Percentiles rank a stretch among this genome's conserved stretches.
These are phyloP conservation scores for Drosophila melanica DNA, from an alignment of 1,140 invertebrate genomes.

Conservation along the genomic window DNA sequence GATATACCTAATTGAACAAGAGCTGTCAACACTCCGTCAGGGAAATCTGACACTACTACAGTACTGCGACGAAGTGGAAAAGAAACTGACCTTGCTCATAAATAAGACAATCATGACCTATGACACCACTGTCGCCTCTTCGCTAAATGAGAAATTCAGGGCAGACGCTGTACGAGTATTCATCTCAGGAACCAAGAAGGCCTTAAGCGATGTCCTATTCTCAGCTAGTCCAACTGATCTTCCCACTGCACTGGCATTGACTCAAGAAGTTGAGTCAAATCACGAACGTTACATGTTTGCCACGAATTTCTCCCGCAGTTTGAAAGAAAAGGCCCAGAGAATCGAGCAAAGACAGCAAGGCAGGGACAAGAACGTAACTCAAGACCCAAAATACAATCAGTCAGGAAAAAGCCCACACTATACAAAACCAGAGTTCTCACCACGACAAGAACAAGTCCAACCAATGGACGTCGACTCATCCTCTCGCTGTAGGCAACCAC, in stretches of 20 bases:
- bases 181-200: background rate
- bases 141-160: conserved; percentile 24
- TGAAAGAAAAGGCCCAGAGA: background rate
- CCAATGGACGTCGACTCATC: background rate
- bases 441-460: background rate
- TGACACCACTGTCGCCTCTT: conserved; percentile 15
- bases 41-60: conserved; percentile 11
- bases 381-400: background rate
- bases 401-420: background rate
- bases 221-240: background rate
- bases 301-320: conserved; percentile 10
- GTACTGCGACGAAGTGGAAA: conserved; percentile 8
- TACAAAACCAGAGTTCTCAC: background rate
- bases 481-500: background rate
- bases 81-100: conserved; percentile 32
- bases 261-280: conserved; percentile 2
- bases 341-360: background rate
- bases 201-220: background rate
- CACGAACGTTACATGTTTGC: conserved; percentile 7
- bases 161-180: background rate
- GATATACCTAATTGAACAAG: conserved; percentile 11
- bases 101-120: conserved; percentile 50
- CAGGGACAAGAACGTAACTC: background rate
- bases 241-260: conserved; percentile 7
- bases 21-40: conserved; percentile 8